Conservation (phyloP, 2,797 vertebrate species). For the Acipenser ruthenus region DNA sequence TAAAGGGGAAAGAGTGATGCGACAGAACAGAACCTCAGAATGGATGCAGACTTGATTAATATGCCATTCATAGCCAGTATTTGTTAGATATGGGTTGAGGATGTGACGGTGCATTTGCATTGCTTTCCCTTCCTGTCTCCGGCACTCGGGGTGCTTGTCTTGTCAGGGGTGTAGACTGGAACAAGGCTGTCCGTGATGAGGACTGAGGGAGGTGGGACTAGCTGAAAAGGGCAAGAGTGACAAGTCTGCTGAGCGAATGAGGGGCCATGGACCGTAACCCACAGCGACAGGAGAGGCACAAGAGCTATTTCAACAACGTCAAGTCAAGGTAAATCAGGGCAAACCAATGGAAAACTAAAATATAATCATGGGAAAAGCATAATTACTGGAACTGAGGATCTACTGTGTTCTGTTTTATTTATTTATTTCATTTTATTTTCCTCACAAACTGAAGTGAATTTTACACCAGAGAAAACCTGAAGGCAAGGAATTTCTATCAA, state of each 20-base stretch:
- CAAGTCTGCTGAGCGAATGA: conserved; percentile 5
- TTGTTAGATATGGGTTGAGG: too few species aligned
- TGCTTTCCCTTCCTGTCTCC: neutral
- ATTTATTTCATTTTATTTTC: neutral
- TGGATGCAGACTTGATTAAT: too few species aligned
- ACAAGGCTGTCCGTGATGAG: neutral
- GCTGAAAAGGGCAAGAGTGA: neutral
- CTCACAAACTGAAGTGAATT: conserved; percentile 9
- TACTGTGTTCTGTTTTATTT: too few species aligned
- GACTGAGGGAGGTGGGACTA: neutral
- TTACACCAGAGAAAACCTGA: neutral
- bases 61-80: too few species aligned
- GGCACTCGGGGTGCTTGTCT: neutral
- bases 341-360: too few species aligned
- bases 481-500: neutral
- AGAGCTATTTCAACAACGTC: conserved; percentile 64
- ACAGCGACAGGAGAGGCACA: conserved; percentile 44
- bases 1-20: too few species aligned
- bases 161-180: neutral
- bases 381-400: too few species aligned
- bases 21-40: too few species aligned
- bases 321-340: conserved; percentile 50
- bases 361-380: too few species aligned
- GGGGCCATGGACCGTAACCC: conserved; percentile 44
- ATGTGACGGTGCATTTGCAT: too few species aligned